phyloP scores from a whole-genome alignment of 23 tunicate species.

The Trididemnum miniatum region DNA sequence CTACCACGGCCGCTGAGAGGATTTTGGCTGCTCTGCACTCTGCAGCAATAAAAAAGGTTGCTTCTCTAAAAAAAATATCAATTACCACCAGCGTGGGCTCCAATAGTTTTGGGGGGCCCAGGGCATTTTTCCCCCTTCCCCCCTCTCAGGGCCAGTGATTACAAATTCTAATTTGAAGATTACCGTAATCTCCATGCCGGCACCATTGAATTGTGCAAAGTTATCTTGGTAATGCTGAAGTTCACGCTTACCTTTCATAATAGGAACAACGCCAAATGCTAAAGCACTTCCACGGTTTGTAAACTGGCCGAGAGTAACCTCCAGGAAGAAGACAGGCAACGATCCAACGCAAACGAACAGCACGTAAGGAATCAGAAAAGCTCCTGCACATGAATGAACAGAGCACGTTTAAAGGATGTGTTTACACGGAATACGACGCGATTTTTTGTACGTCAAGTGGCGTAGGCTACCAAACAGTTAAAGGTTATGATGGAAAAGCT shows the following conservation, averaged over 20 bases:
- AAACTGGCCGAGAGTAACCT: conserved; percentile 89
- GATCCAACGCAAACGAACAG: conserved; percentile 80
- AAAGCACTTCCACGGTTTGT: conserved; percentile 62
- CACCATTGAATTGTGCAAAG: too few relatives aligned
- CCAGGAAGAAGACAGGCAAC: conserved; percentile 81
- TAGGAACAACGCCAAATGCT: conserved; percentile 74
- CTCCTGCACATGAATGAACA: conserved; percentile 46
- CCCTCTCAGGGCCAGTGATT: too few relatives aligned
- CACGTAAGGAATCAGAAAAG: conserved; percentile 84
- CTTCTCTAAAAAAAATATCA: too few relatives aligned
- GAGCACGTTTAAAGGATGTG: background rate
- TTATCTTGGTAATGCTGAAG: too few relatives aligned
- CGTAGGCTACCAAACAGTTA: background rate
- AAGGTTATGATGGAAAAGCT: background rate
- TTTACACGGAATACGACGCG: background rate
- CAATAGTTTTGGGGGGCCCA: too few relatives aligned
- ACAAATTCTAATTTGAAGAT: too few relatives aligned
- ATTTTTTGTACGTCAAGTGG: background rate
- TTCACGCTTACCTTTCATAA: conserved; percentile 75
- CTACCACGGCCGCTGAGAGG: too few relatives aligned
- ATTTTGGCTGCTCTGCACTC: too few relatives aligned
- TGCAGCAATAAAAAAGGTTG: too few relatives aligned
- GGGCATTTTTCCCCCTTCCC: too few relatives aligned
- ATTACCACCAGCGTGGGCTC: too few relatives aligned
- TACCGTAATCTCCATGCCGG: too few relatives aligned